These are phyloP conservation scores for Myotis pilosus DNA, from an alignment of 2,797 vertebrate genomes.

Conservation along the genomic window DNA sequence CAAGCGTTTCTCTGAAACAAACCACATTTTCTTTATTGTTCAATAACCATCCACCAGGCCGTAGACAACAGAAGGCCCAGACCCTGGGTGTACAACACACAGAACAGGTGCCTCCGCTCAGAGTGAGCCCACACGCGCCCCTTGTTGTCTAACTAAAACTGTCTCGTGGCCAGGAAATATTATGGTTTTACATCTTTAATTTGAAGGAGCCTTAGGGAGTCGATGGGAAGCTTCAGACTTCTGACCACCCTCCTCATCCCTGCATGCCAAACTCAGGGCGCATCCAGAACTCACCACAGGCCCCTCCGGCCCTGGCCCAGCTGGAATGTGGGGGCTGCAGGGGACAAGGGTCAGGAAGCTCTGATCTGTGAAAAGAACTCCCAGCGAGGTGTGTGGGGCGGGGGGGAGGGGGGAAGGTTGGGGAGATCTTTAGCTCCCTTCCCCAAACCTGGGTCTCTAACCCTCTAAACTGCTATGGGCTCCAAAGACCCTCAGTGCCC, in stretches of 20 bases:
- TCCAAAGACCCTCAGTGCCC: not conserved
- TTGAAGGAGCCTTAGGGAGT: not conserved
- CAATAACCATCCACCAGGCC: not conserved
- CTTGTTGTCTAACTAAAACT: not conserved
- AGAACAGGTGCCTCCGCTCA: not conserved
- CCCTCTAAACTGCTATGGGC: not conserved
- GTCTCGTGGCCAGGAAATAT: not conserved
- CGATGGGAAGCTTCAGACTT: not conserved
- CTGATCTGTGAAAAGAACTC: no score
- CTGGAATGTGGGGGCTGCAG: not conserved
- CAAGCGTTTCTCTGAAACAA: not conserved
- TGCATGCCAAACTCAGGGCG: not conserved
- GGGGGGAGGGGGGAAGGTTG: no score
- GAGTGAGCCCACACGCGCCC: not conserved
- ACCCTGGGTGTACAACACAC: not conserved
- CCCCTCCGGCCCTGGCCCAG: not conserved
- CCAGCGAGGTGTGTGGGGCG: not conserved
- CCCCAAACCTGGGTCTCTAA: not conserved
- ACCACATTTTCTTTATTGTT: not conserved
- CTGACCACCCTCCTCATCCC: not conserved
- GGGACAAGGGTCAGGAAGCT: fast-evolving
- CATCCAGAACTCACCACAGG: not conserved
- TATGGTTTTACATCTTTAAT: not conserved
- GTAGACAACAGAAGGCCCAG: not conserved
- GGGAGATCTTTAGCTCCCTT: not conserved